A percentile compares a stretch with the other conserved stretches of the same genome.
Conservation (phyloP, 1,140 invertebrate genomes). For the Brachionus rotundiformis region DNA sequence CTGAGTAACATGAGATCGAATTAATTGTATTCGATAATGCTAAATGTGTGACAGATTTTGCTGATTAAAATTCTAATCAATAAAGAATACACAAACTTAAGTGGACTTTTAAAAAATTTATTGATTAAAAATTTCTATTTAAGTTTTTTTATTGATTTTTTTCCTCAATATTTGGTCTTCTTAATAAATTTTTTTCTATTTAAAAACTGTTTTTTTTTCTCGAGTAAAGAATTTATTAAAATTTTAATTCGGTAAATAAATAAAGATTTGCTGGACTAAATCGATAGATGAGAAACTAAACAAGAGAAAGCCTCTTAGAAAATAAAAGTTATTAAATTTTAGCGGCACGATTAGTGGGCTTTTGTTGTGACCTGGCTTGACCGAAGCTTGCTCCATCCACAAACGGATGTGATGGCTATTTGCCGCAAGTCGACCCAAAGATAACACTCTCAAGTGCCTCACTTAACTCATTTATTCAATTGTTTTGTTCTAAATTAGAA, state of each 20-base stretch:
- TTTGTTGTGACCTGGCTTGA: not conserved
- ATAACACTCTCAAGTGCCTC: conserved; percentile 2
- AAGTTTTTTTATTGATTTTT: not conserved
- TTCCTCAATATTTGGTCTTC: not conserved
- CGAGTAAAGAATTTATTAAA: not conserved
- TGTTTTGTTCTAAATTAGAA: not conserved
- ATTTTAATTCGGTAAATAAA: conserved; percentile 12
- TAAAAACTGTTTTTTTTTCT: not conserved
- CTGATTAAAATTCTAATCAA: not conserved
- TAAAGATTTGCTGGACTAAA: conserved; percentile 4
- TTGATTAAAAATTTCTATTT: conserved; percentile 15
- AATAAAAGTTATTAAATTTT: not conserved
- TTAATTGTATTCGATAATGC: not conserved
- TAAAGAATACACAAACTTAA: not conserved
- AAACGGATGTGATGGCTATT: not conserved
- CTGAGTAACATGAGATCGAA: not conserved
- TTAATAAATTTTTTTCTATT: not conserved
- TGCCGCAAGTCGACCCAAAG: not conserved
- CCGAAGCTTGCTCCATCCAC: not conserved
- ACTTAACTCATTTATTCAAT: conserved; percentile 20
- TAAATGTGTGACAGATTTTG: not conserved
- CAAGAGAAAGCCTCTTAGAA: not conserved
- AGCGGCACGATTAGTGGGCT: not conserved
- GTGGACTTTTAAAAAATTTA: not conserved
- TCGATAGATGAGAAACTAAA: not conserved